Base-by-base conservation (phyloP, 1,140 invertebrate genomes). In the Cataglyphis hispanica region DNA sequence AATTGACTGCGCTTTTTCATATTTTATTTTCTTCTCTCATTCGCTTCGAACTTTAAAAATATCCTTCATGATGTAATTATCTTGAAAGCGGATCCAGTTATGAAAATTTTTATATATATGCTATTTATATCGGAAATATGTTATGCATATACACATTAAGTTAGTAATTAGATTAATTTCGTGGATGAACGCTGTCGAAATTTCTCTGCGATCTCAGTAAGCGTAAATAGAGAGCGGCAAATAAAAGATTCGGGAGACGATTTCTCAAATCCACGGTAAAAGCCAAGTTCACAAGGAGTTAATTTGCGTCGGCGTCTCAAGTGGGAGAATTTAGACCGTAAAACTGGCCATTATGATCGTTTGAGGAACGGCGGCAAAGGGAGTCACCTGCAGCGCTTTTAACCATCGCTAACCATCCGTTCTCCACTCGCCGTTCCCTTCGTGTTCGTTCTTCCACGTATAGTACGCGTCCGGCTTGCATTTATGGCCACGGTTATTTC, bases 401-500 rank as follows among this genome's bases (percentile, higher is more conserved):
- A 64, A 53, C 69, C 58, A 3, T 34, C 75, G 63, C 67, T 85
- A 76, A 76, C 86, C 75, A 70, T 72, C 60, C 74, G 22, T 75
- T 61, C 40, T 72, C 40, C 61, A 43, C 69, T 74, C 50, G 46
- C 40, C 66, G 56, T 61, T 74, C 31, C 31, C 40, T 34, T 46
- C 61, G 61, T 43, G 61, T 43, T 43, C 63, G 58, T 70, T 80
- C 34, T 19, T 77, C 11, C 67, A 34, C 56, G 58, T 46, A 72
- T 60, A 50, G 16, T 50, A 66, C 46, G 56, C 83, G 61, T 70
- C 27, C 75, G 43, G 66, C 46, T 72, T 61, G 60, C 63, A 61
- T 90, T 89, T 89, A 86, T 53, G 46, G 53, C 56, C 22, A n/a
- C 19, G 64, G 85, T 85, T 90, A 90, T 90, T 90, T 90, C 86